These are phyloP conservation scores for Lamellibrachia luymesi DNA, from an alignment of 1,140 invertebrate genomes.

Conservation along the genomic window DNA sequence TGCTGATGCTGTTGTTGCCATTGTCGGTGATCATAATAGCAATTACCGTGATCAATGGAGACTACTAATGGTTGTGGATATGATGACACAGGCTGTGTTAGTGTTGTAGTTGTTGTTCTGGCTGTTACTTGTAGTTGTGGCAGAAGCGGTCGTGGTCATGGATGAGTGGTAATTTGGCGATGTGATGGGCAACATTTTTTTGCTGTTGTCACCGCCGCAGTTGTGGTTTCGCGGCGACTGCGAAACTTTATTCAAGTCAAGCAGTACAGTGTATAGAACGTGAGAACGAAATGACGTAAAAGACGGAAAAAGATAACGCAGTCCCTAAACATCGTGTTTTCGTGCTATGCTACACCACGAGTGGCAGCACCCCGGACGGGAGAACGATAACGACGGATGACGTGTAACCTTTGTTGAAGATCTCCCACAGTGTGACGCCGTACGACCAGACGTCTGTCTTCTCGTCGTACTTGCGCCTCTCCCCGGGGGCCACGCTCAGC, in stretches of 20 bases:
- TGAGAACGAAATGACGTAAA: too few relatives aligned
- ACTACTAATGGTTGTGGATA: neutral
- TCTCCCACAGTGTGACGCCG: constrained; percentile 25
- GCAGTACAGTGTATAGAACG: too few relatives aligned
- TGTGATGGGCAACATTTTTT: too few relatives aligned
- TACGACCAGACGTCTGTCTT: constrained; percentile 27
- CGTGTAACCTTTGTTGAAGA: constrained; percentile 24
- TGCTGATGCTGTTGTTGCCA: neutral
- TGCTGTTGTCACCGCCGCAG: too few relatives aligned
- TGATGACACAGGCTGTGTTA: neutral
- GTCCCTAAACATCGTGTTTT: too few relatives aligned
- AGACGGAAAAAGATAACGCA: too few relatives aligned
- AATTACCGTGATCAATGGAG: neutral
- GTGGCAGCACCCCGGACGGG: neutral
- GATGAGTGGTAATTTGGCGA: too few relatives aligned
- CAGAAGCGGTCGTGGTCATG: too few relatives aligned
- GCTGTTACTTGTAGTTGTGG: too few relatives aligned
- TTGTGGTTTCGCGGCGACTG: too few relatives aligned
- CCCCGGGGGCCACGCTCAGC: neutral
- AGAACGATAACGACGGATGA: neutral
- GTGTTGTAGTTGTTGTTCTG: neutral
- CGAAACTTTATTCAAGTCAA: too few relatives aligned
- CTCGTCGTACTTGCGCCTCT: constrained; percentile 19
- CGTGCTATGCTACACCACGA: too few relatives aligned
- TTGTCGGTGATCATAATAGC: neutral